Base-by-base conservation (phyloP, 53 echinoderm and acorn worm species). In the Paelopatides confundens region DNA sequence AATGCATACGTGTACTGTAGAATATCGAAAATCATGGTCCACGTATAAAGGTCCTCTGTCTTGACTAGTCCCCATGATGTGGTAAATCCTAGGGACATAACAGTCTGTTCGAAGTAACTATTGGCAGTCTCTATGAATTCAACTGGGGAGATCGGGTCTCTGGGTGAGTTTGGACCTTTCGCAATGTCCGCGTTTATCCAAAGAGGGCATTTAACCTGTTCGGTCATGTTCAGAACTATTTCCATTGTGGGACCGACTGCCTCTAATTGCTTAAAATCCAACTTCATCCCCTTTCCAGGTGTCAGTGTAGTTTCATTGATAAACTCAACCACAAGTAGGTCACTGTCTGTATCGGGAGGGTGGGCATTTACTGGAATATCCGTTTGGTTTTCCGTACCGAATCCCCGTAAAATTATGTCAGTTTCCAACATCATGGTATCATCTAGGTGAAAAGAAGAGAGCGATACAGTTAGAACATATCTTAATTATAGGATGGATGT, bases 401-500 rank as follows among this genome's bases (percentile, higher is more conserved):
- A 85, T 24, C 88, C 92, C 14, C 92, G 92, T 6, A 92, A 85
- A 14, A 92, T 92, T 17, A 94, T 90, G 46, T 94, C 95, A 1
- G 95, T 87, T 77, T 94, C 94, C 0, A 94, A 10, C 95, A 94
- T 94, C 95, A 94, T 94, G 11, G 92, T 92, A 53, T 92, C 88
- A 50, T 90, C 94, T 94, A 67, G 6, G 71, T 12, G 33, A 70
- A 68, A 31, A 63, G 43, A 43, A 43, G 8, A 8, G 43, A 43
- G 43, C 12, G 43, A 10, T 43, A 43, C n/a, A n/a, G n/a, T 43
- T 43, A 43, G 9, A 43, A 8, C 43, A 10, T n/a, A n/a, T n/a
- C n/a, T n/a, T n/a, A n/a, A n/a, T n/a, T n/a, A n/a, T n/a, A n/a
- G n/a, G n/a, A n/a, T n/a, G n/a, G n/a, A n/a, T n/a, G n/a, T n/a